phyloP scores from a whole-genome alignment of 2,113 vertebrate genomes.

The Gymnarchus niloticus region DNA sequence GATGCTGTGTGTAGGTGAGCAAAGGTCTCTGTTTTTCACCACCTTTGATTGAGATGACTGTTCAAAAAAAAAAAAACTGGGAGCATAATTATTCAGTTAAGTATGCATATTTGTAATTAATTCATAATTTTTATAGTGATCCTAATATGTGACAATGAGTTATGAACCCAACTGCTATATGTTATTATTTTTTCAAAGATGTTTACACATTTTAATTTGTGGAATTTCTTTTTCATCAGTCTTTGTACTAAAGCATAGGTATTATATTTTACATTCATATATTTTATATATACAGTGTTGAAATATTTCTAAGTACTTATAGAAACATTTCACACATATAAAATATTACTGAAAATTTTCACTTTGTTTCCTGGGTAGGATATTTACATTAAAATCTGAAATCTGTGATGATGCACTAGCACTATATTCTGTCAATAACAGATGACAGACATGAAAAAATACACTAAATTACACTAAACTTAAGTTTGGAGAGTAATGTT shows the following conservation, averaged over 20 bases:
- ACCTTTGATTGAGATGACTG: background rate
- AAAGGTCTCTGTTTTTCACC: background rate
- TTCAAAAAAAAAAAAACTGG: no score
- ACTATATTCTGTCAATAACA: background rate
- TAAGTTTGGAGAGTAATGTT: no score
- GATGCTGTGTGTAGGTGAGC: background rate
- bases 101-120: constrained; percentile 3
- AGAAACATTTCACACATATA: background rate
- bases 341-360: no score
- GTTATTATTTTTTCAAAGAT: background rate
- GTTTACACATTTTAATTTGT: background rate
- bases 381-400: background rate
- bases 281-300: background rate
- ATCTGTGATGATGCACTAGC: background rate
- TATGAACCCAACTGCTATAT: background rate
- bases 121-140: constrained; percentile 1
- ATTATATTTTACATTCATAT: no score
- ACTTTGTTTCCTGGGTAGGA: background rate
- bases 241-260: background rate
- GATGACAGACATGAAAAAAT: background rate
- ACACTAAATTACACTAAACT: no score
- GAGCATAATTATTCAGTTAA: no score
- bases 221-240: background rate
- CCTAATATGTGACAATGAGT: background rate
- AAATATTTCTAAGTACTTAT: background rate